Evolutionary conservation across 1,140 invertebrate genomes (phyloP).

Genomic region (Apis laboriosa): DNA sequence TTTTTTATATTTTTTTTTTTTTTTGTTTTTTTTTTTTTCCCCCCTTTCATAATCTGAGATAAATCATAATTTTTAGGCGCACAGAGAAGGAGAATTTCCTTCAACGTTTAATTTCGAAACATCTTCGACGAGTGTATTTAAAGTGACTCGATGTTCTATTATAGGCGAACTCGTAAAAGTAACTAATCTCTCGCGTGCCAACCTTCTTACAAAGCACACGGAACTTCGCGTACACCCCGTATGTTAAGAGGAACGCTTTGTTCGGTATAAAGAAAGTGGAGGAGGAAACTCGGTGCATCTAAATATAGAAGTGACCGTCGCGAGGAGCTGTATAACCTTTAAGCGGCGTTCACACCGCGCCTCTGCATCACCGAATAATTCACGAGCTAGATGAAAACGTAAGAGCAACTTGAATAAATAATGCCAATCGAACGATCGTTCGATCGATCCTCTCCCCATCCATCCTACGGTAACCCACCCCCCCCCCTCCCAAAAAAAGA

Average conservation of each 20-base stretch:
- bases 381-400: not conserved
- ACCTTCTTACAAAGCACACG: not conserved
- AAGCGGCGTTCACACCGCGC: constrained; percentile 66
- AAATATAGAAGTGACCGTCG: constrained; percentile 81
- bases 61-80: not conserved
- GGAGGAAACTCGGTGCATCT: constrained; percentile 78
- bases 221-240: constrained; percentile 68
- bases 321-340: constrained; percentile 72
- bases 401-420: too few species aligned
- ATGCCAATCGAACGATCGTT: too few species aligned
- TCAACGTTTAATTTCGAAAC: too few species aligned
- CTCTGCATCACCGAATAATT: constrained; percentile 1
- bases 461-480: too few species aligned
- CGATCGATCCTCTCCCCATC: too few species aligned
- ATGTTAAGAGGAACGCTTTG: constrained; percentile 74
- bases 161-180: constrained; percentile 17
- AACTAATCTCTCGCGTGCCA: not conserved
- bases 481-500: too few species aligned
- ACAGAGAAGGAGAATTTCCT: not conserved
- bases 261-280: constrained; percentile 77
- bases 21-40: too few species aligned
- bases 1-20: too few species aligned
- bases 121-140: not conserved
- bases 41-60: not conserved
- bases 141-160: not conserved